Conservation (phyloP, 2,888 invertebrate genomes). For the Idaea aversata region DNA sequence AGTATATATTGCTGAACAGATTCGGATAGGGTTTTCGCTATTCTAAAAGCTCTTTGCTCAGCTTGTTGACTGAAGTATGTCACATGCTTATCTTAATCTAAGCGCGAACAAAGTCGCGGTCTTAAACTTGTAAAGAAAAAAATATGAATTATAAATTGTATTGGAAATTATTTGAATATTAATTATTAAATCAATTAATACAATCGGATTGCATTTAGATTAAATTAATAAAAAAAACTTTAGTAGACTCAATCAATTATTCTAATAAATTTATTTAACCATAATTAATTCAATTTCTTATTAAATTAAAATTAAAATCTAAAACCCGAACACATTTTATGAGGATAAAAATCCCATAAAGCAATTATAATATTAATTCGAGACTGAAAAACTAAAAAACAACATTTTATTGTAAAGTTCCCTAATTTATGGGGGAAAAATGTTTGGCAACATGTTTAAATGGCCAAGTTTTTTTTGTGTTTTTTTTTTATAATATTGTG, state of each 20-base stretch:
- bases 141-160: neutral
- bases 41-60: neutral
- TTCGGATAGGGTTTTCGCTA: neutral
- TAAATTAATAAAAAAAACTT: slow-evolving; percentile 5
- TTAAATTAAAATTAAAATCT: slow-evolving; percentile 3
- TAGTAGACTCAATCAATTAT: slow-evolving; percentile 8
- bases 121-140: neutral
- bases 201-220: slow-evolving; percentile 3
- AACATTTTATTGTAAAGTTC: neutral
- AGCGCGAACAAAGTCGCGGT: neutral
- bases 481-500: too few species aligned
- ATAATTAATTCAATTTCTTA: slow-evolving; percentile 23
- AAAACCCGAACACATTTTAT: slow-evolving; percentile 1
- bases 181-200: slow-evolving; percentile 12
- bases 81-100: neutral
- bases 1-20: neutral
- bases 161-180: slow-evolving; percentile 7
- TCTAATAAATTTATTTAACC: slow-evolving; percentile 5
- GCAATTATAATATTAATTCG: slow-evolving; percentile 24
- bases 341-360: slow-evolving; percentile 25
- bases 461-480: too few species aligned
- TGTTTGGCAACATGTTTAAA: too few species aligned
- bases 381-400: slow-evolving; percentile 5
- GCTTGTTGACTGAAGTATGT: neutral
- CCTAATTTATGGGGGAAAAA: too few species aligned